Evolutionary conservation across 2,113 vertebrate species (phyloP).

Genomic region (Alethe diademata): DNA sequence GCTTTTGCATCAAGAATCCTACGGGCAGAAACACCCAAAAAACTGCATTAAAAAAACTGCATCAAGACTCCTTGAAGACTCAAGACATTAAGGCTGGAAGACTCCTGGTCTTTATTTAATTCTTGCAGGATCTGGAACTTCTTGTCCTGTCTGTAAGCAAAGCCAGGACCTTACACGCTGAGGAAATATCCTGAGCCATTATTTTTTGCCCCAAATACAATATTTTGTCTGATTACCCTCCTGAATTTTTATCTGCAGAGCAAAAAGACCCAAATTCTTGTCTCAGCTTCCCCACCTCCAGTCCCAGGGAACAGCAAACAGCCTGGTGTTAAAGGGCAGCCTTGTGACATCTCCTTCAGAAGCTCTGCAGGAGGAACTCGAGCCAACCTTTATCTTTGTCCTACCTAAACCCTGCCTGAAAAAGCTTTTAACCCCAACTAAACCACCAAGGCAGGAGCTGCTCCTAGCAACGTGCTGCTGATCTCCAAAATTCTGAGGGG

Average conservation of each 20-base stretch:
- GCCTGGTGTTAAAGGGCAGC: background rate
- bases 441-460: background rate
- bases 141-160: background rate
- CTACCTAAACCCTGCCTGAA: background rate
- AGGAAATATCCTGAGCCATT: accelerated
- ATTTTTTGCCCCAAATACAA: background rate
- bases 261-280: background rate
- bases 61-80: too few species aligned
- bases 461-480: background rate
- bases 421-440: background rate
- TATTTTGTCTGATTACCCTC: background rate
- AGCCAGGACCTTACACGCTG: background rate
- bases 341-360: background rate
- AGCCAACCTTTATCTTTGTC: background rate
- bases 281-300: background rate
- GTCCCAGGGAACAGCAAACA: background rate
- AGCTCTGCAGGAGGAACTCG: background rate
- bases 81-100: background rate
- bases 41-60: background rate
- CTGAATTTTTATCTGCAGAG: background rate
- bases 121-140: background rate
- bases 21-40: background rate
- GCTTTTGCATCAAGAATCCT: background rate
- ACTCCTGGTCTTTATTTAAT: background rate
- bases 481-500: background rate